phyloP scores from a whole-genome alignment of 2,797 vertebrate species.

The Sciaenops ocellatus region DNA sequence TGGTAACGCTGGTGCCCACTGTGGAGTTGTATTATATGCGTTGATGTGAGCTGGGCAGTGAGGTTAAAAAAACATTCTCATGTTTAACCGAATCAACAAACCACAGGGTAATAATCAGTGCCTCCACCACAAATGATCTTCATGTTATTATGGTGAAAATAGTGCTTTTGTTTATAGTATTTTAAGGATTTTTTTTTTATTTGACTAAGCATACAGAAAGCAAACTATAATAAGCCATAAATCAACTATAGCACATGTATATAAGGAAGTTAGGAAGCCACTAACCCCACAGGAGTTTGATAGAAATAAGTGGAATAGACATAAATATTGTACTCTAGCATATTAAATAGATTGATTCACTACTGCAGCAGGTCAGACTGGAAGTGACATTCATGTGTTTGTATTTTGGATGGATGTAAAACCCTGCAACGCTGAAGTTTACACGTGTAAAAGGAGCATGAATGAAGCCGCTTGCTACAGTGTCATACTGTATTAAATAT shows the following conservation, averaged over 20 bases:
- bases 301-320: not conserved
- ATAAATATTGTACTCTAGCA: not conserved
- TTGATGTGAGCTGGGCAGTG: not conserved
- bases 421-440: not conserved
- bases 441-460: not conserved
- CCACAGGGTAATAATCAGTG: not conserved
- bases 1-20: constrained; percentile 18
- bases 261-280: not conserved
- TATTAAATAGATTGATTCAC: not conserved
- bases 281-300: not conserved
- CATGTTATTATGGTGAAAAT: not conserved
- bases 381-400: not conserved
- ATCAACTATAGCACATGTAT: not conserved
- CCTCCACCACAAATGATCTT: not conserved
- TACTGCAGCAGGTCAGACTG: not conserved
- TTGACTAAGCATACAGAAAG: not conserved
- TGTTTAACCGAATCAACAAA: constrained; percentile 3
- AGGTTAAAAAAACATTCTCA: constrained; percentile 3
- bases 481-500: not conserved
- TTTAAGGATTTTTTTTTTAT: not conserved
- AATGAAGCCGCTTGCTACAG: not conserved
- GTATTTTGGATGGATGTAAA: not conserved
- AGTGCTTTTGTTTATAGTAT: not conserved
- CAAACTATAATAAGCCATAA: not conserved
- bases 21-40: not conserved